These are phyloP conservation scores for Gadus macrocephalus DNA, from an alignment of 2,113 vertebrate genomes.

Conservation along the genomic window DNA sequence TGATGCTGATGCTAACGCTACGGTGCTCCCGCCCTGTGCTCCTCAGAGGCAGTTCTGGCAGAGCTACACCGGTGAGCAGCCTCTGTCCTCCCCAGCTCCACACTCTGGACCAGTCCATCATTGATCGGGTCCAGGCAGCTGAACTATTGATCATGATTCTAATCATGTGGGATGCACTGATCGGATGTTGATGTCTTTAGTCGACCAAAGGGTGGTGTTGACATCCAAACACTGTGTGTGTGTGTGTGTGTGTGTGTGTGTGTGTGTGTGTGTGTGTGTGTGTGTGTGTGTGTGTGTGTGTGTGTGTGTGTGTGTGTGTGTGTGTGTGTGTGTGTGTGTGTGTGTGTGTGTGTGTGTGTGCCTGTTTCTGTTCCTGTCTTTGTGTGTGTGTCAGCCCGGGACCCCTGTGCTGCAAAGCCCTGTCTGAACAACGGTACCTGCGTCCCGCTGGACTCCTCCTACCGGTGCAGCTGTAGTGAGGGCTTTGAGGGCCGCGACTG, in stretches of 20 bases:
- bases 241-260: neutral
- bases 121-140: no score
- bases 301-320: slow-evolving; percentile 2
- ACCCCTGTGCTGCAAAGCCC: slow-evolving; percentile 54
- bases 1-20: no score
- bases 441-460: slow-evolving; percentile 18
- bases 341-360: neutral
- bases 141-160: no score
- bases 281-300: neutral
- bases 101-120: no score
- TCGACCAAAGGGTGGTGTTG: no score
- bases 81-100: no score
- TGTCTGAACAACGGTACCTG: slow-evolving; percentile 63
- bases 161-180: no score
- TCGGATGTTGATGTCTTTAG: no score
- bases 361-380: neutral
- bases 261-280: slow-evolving; percentile 2
- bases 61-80: no score
- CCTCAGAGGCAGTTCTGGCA: no score
- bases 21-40: no score
- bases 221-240: neutral
- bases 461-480: slow-evolving; percentile 53
- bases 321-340: neutral
- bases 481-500: slow-evolving; percentile 63
- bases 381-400: slow-evolving; percentile 35